Base-by-base conservation (phyloP, 2,797 vertebrate species). In the Lutjanus argentimaculatus region DNA sequence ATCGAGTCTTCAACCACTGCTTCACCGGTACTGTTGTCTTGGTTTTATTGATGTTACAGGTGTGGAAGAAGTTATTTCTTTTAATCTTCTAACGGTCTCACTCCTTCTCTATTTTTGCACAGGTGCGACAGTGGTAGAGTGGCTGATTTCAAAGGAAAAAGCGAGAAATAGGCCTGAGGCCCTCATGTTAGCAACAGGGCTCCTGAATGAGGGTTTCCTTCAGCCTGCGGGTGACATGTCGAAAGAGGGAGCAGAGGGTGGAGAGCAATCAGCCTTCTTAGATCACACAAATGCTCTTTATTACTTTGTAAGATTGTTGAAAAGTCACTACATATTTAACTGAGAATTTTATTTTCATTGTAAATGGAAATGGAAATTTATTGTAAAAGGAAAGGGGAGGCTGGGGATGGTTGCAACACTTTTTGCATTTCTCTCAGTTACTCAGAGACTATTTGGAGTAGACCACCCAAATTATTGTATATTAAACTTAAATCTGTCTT, bases 121-220 rank as follows among this genome's bases (percentile, higher is more conserved):
- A 99, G 98, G 98, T 48, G 92, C 66, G 2, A 95, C 94, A 15
- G 98, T 97, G 82, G 89, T 98, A 3, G 98, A 99, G 77, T 99
- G 98, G 98, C 89, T 99, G 79, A 87, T 98, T 82, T 97, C 96
- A 8, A 96, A 93, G 72, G 95, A 89, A 11, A 97, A 95, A 7
- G 92, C 96, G 7, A 96, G 97, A 81, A 99, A 99, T 80, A 95
- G 96, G 51, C 88, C 94, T 0, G 98, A 99, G 85, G 98, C 97
- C 7, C 86, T 97, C 42, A 92, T 99, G 97, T 87, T 99, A 56
- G 95, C 97, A 15, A 96, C 97, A 2, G 97, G 97, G 0, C 95
- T 99, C 58, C 80, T 99, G 81, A 98, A 87, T 2, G 98, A 99
- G 84, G 98, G 98, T 6, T 99, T 97, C 82, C 93, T 99, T 3